Base-by-base conservation (phyloP, 2,113 vertebrate species). In the Neolamprologus fasciatus region DNA sequence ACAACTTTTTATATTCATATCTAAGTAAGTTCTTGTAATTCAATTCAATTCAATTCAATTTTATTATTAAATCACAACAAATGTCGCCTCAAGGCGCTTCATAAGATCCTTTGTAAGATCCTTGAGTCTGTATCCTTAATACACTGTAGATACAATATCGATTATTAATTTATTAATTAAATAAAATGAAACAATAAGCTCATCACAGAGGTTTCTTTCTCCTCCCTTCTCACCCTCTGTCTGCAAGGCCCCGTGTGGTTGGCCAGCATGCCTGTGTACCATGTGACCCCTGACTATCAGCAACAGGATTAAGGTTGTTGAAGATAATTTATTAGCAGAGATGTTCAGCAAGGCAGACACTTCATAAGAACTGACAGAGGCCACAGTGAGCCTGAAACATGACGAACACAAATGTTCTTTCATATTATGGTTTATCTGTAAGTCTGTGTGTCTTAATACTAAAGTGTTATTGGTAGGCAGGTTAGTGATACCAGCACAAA, bases 201-300 rank as follows among this genome's bases (percentile, higher is more conserved):
- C 68, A 54, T 58, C 86, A 17, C 6, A 68, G 57, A 81, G 54
- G 42, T 19, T 17, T 19, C 79, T 26, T 80, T 57, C 58, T 78
- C 23, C 16, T 47, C 13, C 57, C 8, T 2, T 61, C 53, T 37
- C 45, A 10, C n/a, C 14, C 11, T 57, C 28, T 54, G 12, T 82
- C 82, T 86, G 50, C 58, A 13, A 54, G 81, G 40, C 81, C 83
- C 83, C 80, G 19, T 37, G 14, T 54, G 83, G 81, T 68, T 10
- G 66, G 33, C 5, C 55, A 11, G n/a, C 28, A 21, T 42, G 81
- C 50, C 53, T 81, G n/a, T 51, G 81, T n/a, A 40, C 54, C 80
- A 71, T 35, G 54, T 91, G 92, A 91, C 85, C 87, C 73, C 81
- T 50, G 54, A 73, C 55, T 82, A 76, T 85, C n/a, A 19, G 23